phyloP scores from a whole-genome alignment of 2,113 vertebrate genomes.

The Sprattus sprattus region DNA sequence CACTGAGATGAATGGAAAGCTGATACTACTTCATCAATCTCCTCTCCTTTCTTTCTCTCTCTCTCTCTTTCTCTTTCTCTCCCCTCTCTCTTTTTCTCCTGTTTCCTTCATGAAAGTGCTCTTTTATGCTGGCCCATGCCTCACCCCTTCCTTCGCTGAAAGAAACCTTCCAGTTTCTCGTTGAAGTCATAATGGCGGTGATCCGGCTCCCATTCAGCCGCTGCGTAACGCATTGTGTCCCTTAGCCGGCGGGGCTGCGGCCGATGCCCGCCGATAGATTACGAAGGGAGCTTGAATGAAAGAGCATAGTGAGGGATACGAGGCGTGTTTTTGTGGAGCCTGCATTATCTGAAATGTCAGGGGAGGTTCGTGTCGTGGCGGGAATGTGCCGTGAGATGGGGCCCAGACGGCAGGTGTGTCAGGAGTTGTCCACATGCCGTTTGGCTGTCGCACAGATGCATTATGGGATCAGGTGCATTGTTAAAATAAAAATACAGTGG shows the following conservation, averaged over 20 bases:
- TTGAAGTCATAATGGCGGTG: background rate
- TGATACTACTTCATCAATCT: background rate
- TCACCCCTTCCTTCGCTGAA: conserved; percentile 9
- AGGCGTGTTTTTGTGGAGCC: background rate
- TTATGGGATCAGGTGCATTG: background rate
- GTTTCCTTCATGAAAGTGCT: background rate
- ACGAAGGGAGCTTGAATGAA: background rate
- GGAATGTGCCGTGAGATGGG: background rate
- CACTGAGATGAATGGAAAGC: background rate
- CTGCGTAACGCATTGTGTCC: background rate
- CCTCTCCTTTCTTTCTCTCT: background rate
- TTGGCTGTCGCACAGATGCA: background rate
- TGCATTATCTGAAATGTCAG: conserved; percentile 2
- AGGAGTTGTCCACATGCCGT: background rate
- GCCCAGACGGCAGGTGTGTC: background rate
- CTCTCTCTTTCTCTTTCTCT: background rate
- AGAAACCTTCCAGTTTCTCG: background rate
- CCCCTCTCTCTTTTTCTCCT: background rate
- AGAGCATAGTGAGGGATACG: background rate
- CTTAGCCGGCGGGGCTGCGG: background rate
- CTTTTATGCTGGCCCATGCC: conserved; percentile 10
- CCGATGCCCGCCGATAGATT: background rate
- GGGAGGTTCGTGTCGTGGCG: background rate
- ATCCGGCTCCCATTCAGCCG: background rate
- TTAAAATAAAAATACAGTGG: background rate